Evolutionary conservation across 1,140 invertebrate genomes (phyloP), one percentile per base, ranked within the genome.

Genomic region (Drosophila repleta): DNA sequence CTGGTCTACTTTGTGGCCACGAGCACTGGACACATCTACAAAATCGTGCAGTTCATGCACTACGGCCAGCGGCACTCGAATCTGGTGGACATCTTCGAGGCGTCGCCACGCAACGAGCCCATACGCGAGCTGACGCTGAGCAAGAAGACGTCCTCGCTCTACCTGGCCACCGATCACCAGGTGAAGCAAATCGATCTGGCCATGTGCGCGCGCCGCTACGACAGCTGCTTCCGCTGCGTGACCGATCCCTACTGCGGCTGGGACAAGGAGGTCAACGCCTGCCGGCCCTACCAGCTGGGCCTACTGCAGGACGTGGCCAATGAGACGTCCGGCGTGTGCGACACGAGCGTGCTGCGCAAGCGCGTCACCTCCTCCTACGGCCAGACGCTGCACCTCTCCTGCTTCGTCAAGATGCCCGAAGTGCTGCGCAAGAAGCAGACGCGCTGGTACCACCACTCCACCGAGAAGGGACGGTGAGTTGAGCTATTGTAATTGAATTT

Each of bases 191-290:
- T 97, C 63, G 95, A 96, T 74, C 89, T 96, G 41, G 94, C 95
- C 46, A 95, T 95, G 90, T 97, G 96, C 76, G 93, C 93, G 67
- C 92, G 92, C n/a, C 92, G 93, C 51, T 96, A 96, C 85, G 95
- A 96, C 89, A 96, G 95, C 79, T 97, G 96, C 79, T 93, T 96
- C 21, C 93, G 95, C 46, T 97, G 96, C 88, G 95, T 96, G 4
- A 93, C 95, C 65, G 96, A 97, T 92, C 96, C 96, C 0, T 96
- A 96, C 83, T 97, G 96, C 75, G 96, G 96, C 18, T 97, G 96
- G 96, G 96, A 96, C 88, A 95, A 96, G 79, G 95, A 96, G 75
- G 93, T 94, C 0, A 94, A 94, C 17, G 93, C 94, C 20, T 97
- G 96, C 88, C 95, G 95, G 61, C 95, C 95, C 0, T 96, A 96